Evolutionary conservation across 1,140 invertebrate species (phyloP).

Genomic region (Drosophila equinoxialis): DNA sequence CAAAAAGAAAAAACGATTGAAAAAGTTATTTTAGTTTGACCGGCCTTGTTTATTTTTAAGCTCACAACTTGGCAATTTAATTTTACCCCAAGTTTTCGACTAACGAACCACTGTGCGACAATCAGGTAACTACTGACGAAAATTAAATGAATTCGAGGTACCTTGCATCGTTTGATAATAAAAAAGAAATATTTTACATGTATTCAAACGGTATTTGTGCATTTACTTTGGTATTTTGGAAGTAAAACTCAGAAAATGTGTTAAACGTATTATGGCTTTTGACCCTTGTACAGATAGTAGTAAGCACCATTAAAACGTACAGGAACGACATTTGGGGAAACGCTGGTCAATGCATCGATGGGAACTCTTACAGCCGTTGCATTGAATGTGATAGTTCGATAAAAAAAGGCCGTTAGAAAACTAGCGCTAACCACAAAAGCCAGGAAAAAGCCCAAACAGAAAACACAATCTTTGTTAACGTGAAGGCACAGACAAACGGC

Average conservation of each 20-base stretch:
- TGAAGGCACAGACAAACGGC: slow-evolving; percentile 70
- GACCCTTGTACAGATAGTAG: slow-evolving; percentile 62
- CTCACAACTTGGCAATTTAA: too few species aligned
- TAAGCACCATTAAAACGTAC: slow-evolving; percentile 55
- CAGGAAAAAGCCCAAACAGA: slow-evolving; percentile 76
- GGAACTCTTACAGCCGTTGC: slow-evolving; percentile 15
- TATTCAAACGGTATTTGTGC: not conserved
- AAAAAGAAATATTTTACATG: not conserved
- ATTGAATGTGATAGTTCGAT: slow-evolving; percentile 65
- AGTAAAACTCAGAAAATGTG: not conserved
- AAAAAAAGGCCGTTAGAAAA: slow-evolving; percentile 79
- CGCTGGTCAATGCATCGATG: not conserved
- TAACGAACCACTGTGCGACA: too few species aligned
- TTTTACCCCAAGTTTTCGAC: too few species aligned
- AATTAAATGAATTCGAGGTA: too few species aligned
- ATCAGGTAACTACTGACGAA: too few species aligned
- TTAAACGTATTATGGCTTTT: slow-evolving; percentile 19
- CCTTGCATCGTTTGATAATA: not conserved
- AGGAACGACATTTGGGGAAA: slow-evolving; percentile 24
- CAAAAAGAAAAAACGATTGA: too few species aligned
- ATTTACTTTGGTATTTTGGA: not conserved
- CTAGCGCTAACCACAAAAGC: slow-evolving; percentile 77
- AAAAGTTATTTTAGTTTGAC: too few species aligned
- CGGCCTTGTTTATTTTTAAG: too few species aligned
- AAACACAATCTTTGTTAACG: slow-evolving; percentile 78